Base-by-base conservation (phyloP, 2,888 invertebrate genomes). In the Ormyrus pomaceus region DNA sequence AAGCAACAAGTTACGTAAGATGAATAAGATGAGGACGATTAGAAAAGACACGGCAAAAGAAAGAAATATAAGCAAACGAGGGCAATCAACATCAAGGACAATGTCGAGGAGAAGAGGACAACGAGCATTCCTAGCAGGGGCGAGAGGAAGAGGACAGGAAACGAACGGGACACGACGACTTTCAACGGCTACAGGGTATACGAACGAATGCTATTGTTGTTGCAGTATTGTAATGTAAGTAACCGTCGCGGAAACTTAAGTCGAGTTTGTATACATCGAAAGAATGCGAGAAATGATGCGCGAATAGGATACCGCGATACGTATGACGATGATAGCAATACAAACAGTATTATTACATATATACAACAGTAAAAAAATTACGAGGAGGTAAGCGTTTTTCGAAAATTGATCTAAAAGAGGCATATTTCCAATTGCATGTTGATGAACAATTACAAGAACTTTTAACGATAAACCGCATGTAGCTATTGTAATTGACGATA, bases 281-380 rank as follows among this genome's bases (percentile, higher is more conserved):
- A 45, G 46, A 10, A 45, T 4, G 13, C 45, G 3, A 45, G 11
- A 2, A 2, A 45, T 5, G 4, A n/a, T 4, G 46, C 50, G 53
- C 11, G 9, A 0, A 46, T 55, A 6, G 68, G 55, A 56, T 68
- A 34, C 45, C 4, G 45, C 5, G 9, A 19, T 8, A n/a, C 13
- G 3, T 1, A 34, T 7, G 5, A 53, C 7, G 19, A 19, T 19
- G 53, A 66, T 46, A 53, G 11, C 11, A 11, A 53, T 53, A 9
- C 51, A 9, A 10, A 66, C 9, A 53, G 66, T 53, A 48, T 58
- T 7, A 46, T n/a, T n/a, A n/a, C n/a, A n/a, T n/a, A n/a, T n/a
- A n/a, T n/a, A n/a, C n/a, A n/a, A n/a, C 86, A 19, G 85, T 86
- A 74, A 81, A 82, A 46, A 81, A 83, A 61, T 45, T 75, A 48